Evolutionary conservation across 2,113 vertebrate genomes (phyloP).

Genomic region (Eolophus roseicapilla): DNA sequence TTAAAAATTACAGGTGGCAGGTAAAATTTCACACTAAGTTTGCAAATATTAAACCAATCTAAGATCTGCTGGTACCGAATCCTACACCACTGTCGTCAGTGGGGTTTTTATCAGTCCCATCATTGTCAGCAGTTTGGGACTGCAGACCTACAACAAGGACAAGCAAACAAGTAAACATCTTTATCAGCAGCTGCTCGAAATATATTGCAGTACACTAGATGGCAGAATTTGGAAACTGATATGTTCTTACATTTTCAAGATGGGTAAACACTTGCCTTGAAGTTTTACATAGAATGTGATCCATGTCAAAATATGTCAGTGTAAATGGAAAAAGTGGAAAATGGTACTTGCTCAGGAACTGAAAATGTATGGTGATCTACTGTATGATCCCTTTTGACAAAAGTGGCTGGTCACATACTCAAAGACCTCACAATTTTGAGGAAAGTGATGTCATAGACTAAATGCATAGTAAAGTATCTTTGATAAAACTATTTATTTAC

Average conservation of each 20-base stretch:
- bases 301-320: not conserved
- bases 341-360: not conserved
- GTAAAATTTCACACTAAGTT: not conserved
- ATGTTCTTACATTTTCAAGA: fast-evolving
- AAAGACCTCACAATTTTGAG: not conserved
- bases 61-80: not conserved
- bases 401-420: not conserved
- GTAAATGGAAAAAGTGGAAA: not conserved
- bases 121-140: not conserved
- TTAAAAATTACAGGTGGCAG: not conserved
- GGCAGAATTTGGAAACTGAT: not conserved
- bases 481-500: not conserved
- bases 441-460: not conserved
- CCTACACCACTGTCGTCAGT: not conserved
- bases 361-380: not conserved
- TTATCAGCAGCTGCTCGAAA: not conserved
- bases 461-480: not conserved
- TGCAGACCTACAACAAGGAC: not conserved
- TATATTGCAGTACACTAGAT: not conserved
- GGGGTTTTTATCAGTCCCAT: not conserved
- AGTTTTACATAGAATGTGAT: not conserved
- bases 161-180: not conserved
- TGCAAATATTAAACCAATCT: not conserved
- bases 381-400: not conserved
- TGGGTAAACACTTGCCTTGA: not conserved